Evolutionary conservation across 1,140 invertebrate genomes (phyloP).

Genomic region (Drosophila chauvacae): DNA sequence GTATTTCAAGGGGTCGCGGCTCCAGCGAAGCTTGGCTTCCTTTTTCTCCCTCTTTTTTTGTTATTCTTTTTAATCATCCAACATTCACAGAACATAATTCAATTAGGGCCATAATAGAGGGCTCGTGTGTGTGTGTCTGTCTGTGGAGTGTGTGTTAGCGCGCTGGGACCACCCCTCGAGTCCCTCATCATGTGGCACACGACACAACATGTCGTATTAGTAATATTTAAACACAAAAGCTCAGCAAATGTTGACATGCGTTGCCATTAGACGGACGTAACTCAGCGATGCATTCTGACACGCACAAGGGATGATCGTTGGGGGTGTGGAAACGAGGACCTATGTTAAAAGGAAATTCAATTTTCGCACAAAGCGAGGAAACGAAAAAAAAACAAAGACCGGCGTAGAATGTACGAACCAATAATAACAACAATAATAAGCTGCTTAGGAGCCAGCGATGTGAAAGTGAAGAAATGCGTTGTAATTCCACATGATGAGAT

Average conservation of each 20-base stretch:
- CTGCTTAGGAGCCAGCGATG: conserved; percentile 78
- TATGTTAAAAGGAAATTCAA: conserved; percentile 61
- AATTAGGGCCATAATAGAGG: conserved; percentile 69
- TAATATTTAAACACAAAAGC: conserved; percentile 83
- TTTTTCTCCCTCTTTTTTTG: conserved; percentile 1
- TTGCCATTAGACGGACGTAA: conserved; percentile 67
- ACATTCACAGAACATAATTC: conserved; percentile 63
- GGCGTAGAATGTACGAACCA: conserved; percentile 15
- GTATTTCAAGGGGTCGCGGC: conserved; percentile 12
- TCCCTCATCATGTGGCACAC: conserved; percentile 55
- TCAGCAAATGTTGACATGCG: conserved; percentile 80
- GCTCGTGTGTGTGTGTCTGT: conserved; percentile 27
- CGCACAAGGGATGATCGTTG: conserved; percentile 45
- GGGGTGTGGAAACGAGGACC: conserved; percentile 4
- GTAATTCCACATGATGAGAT: conserved; percentile 61
- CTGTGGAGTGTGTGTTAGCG: background rate
- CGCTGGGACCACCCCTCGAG: conserved; percentile 7
- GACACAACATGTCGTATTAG: conserved; percentile 80
- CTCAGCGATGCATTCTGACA: conserved; percentile 71
- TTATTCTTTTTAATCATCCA: conserved; percentile 39
- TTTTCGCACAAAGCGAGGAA: conserved; percentile 61
- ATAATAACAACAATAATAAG: conserved; percentile 78
- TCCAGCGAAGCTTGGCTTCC: conserved; percentile 5
- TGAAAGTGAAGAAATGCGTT: conserved; percentile 81
- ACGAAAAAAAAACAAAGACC: conserved; percentile 40